Evolutionary conservation across 2,113 vertebrate genomes (phyloP), one percentile per base, ranked within the genome.

Genomic region (Osmerus eperlanus): DNA sequence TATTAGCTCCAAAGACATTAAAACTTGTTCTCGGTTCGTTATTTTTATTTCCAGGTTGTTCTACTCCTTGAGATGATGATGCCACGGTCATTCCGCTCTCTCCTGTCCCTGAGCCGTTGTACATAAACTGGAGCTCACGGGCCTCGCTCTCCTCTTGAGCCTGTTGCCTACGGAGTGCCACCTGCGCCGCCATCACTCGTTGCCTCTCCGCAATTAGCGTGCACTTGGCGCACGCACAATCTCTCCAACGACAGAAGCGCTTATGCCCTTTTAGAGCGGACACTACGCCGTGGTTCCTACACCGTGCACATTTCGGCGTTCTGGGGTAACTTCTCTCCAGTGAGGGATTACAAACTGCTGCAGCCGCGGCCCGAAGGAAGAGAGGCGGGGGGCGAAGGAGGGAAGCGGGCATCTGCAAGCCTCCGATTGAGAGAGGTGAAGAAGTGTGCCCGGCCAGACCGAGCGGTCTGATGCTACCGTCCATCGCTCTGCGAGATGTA

Each of bases 221-320:
- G 87, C 95, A 97, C 83, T 94, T 95, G 70, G 92, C 94, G 85
- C 96, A 96, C 23, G 92, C 88, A 80, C 95, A 97, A 84, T 95
- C 96, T 74, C 94, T 91, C 96, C 96, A 96, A 70, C 93, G 92
- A 18, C 96, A 96, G 81, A 94, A 93, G 74, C 96, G 95, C 81
- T 96, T 97, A 90, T 96, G 95, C 60, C 95, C 96, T 84, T 97
- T 96, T 18, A 97, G 91, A n/a, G 94, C 94, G 0, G 95, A 96
- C 8, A 96, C 94, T 1, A 95, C 94, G 32, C 96, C 95, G 80
- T 95, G 95, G 86, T 96, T 96, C 65, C 95, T 88, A 78, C 96
- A 96, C 0, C 96, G 82, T 23, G 95, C 95, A 72, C 95, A 96
- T 81, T 97, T 96, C 1, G 95, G 95, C 3, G 93, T 95, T 58